A percentile compares a stretch with the other conserved stretches of the same genome.
Evolutionary conservation across 1,140 invertebrate species (phyloP).

Genomic region (Anagrus nilaparvatae): DNA sequence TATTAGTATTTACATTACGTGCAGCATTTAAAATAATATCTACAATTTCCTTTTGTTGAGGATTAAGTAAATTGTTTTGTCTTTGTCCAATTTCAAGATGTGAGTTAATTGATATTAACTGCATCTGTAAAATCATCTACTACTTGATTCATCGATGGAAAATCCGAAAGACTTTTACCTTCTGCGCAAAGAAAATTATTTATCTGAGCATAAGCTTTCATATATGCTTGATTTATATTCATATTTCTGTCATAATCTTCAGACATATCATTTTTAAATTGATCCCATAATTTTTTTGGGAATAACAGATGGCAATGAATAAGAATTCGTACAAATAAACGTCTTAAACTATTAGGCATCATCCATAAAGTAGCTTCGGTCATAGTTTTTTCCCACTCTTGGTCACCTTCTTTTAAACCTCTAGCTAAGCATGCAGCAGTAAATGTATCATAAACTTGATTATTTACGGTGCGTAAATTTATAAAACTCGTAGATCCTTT

Average conservation of each 20-base stretch:
- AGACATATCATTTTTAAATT: slow-evolving; percentile 8
- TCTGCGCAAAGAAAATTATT: not conserved
- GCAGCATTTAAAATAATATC: slow-evolving; percentile 1
- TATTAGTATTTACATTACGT: not conserved
- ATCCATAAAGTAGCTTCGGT: slow-evolving; percentile 8
- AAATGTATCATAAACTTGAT: slow-evolving; percentile 20
- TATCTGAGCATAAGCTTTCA: not conserved
- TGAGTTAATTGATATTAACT: too few species aligned
- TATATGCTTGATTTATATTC: not conserved
- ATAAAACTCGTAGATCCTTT: slow-evolving; percentile 9
- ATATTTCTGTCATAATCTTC: slow-evolving; percentile 2
- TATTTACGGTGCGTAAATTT: slow-evolving; percentile 17
- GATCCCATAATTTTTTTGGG: slow-evolving; percentile 6
- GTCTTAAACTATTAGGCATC: slow-evolving; percentile 7
- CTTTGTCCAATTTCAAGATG: slow-evolving; percentile 2
- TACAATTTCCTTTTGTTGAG: slow-evolving; percentile 5
- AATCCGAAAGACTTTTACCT: not conserved
- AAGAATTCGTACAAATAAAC: slow-evolving; percentile 9
- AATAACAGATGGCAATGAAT: slow-evolving; percentile 10
- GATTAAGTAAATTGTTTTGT: slow-evolving; percentile 7
- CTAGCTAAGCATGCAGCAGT: slow-evolving; percentile 21
- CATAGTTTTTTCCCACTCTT: slow-evolving; percentile 8
- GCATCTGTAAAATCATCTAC: too few species aligned
- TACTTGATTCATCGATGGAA: not conserved
- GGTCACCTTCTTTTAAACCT: slow-evolving; percentile 10